Base-by-base conservation (phyloP, 1,140 invertebrate species). In the Drosophila eugracilis region DNA sequence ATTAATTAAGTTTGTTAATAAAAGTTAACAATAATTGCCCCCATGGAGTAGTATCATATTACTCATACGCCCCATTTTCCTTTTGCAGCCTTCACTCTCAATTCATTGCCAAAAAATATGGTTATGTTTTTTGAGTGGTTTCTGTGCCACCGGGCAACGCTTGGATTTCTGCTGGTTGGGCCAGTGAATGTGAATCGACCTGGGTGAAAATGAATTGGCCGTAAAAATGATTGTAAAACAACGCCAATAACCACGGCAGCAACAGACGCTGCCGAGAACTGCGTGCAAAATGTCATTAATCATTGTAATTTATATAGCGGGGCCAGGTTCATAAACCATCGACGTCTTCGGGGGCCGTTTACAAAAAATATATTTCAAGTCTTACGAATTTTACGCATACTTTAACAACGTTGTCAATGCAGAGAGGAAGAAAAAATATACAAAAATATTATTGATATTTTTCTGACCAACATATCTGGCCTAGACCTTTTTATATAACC, bases 231-330 rank as follows among this genome's bases (percentile, higher is more conserved):
- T 81, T 85, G 81, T 85, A 81, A 85, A 75, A 85, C 81, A 85
- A 77, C 81, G 63, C 58, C 73, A 69, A 79, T 58, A 72, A 78
- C 55, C 66, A 72, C 63, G 34, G 44, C 75, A 30, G 57, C 49
- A 21, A 58, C 41, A 44, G 41, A n/a, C n/a, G n/a, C 65, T 54
- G 49, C 53, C 80, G 65, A 74, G 54, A 85, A 77, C 81, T 86
- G 81, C 81, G 83, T 86, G 81, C 83, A 88, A 83, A 86, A 81
- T 83, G 62, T 65, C 81, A 86, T 86, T 83, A 88, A 88, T 86
- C 81, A 86, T 78, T 73, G 50, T 88, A 88, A 86, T 86, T 88
- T 86, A 86, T 86, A 88, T 88, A 65, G 74, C 37, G 53, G 53
- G 75, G 47, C 55, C 41, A 59, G 48, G 65, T 81, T 75, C 74